Conservation (phyloP, 1,140 invertebrate species). For the Capitella teleta region DNA sequence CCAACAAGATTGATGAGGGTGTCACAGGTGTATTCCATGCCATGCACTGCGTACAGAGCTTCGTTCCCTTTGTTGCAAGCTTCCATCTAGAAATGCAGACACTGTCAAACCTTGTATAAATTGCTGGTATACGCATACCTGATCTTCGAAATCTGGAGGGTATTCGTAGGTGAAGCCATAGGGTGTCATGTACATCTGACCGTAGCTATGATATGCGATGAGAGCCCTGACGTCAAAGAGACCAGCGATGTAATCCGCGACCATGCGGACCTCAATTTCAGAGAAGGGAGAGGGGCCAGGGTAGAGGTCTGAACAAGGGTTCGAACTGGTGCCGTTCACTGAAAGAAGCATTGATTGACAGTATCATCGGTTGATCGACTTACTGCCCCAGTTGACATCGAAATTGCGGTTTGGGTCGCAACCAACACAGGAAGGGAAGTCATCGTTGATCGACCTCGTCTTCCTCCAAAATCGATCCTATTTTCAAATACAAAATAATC, state of each 20-base stretch:
- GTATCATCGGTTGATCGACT: background rate
- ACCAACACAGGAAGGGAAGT: background rate
- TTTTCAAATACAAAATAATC: background rate
- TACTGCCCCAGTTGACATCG: background rate
- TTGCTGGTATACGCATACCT: background rate
- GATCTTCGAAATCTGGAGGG: background rate
- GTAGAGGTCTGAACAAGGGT: background rate
- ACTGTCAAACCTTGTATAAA: too few species aligned
- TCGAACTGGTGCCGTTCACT: background rate
- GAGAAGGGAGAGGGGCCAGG: background rate
- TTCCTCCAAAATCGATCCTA: background rate
- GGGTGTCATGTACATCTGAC: background rate
- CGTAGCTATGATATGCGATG: background rate
- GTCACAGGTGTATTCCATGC: too few species aligned
- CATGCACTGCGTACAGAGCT: too few species aligned
- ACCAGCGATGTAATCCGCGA: background rate
- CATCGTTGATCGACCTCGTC: background rate
- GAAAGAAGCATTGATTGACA: background rate
- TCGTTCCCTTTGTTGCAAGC: too few species aligned
- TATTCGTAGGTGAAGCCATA: background rate
- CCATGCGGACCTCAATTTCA: background rate
- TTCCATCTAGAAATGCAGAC: too few species aligned
- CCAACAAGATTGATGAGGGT: too few species aligned
- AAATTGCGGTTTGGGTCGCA: background rate
- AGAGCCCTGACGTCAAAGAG: background rate